Evolutionary conservation across 2,888 invertebrate genomes (phyloP), one percentile per base, ranked within the genome.

Genomic region (Callimorpha dominula): DNA sequence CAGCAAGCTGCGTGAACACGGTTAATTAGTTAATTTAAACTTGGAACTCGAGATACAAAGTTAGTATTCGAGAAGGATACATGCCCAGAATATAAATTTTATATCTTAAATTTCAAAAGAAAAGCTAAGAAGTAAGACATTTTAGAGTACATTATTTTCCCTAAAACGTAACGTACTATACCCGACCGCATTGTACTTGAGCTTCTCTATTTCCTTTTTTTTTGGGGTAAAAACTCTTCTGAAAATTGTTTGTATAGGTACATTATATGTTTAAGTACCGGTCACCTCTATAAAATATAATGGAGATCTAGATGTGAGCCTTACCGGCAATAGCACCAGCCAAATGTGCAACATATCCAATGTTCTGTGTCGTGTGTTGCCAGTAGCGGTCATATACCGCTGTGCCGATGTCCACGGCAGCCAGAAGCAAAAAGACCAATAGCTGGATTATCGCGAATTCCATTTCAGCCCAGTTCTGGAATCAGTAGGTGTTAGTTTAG

Each of bases 381-480:
- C 97, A 96, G 91, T 99, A 99, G 20, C 98, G 96, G 89, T 98
- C 97, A 93, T 99, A 99, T 52, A 99, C 96, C 0, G 99, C 99
- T 15, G 98, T 97, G 42, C 98, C 98, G 68, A 99, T 96, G 92
- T 99, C 99, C 62, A 97, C 97, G 0, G 96, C 96, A 7, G 98
- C 98, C 79, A 99, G 96, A 11, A 98, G 91, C 0, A 98, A 84
- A 88, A 99, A 98, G 40, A 99, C 97, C 11, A 98, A 89, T 43
- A 99, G 95, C 87, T 99, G 98, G 12, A 98, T 96, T 80, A 98
- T 96, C 1, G 99, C 98, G 89, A 97, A 99, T 87, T 99, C 98
- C 99, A 99, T 99, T 94, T 99, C 99, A 20, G 97, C 96, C 98
- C 99, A 99, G 92, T 99, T 99, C 98, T 99, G 94, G 54, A 96